A percentile compares a stretch with the other conserved stretches of the same genome.
These are phyloP conservation scores for Mactra quadrangularis DNA, from an alignment of 1,140 invertebrate species.

Conservation along the genomic window DNA sequence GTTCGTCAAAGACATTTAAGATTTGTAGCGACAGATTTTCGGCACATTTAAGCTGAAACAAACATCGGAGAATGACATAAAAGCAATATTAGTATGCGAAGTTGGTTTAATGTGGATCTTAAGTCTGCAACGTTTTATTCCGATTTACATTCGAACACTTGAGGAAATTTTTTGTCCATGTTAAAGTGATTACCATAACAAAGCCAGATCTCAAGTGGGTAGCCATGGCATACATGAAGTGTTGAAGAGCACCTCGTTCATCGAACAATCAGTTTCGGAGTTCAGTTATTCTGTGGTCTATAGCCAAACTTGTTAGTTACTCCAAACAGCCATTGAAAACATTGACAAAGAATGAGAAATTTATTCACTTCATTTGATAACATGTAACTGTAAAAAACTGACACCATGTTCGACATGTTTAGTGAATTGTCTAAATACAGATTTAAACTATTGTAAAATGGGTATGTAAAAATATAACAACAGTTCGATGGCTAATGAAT, in stretches of 20 bases:
- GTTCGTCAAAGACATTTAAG: constrained; percentile 43
- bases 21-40: constrained; percentile 61
- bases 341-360: constrained; percentile 45
- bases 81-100: constrained; percentile 60
- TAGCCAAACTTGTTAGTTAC: constrained; percentile 4
- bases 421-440: too few relatives aligned
- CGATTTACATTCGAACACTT: constrained; percentile 52
- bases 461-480: too few relatives aligned
- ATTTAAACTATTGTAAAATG: too few relatives aligned
- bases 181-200: constrained; percentile 51
- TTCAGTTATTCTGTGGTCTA: constrained; percentile 23
- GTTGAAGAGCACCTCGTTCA: constrained; percentile 5
- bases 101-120: constrained; percentile 39
- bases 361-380: constrained; percentile 28
- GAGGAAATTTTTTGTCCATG: constrained; percentile 26
- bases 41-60: constrained; percentile 41
- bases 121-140: constrained; percentile 52
- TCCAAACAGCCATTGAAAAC: constrained; percentile 18
- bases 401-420: too few relatives aligned
- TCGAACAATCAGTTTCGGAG: constrained; percentile 8
- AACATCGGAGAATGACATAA: constrained; percentile 55
- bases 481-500: too few relatives aligned
- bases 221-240: constrained; percentile 12
- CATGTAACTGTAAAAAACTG: not conserved
- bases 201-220: constrained; percentile 39